Conservation (phyloP, 2,797 vertebrate species). For the Serranus cabrilla region DNA sequence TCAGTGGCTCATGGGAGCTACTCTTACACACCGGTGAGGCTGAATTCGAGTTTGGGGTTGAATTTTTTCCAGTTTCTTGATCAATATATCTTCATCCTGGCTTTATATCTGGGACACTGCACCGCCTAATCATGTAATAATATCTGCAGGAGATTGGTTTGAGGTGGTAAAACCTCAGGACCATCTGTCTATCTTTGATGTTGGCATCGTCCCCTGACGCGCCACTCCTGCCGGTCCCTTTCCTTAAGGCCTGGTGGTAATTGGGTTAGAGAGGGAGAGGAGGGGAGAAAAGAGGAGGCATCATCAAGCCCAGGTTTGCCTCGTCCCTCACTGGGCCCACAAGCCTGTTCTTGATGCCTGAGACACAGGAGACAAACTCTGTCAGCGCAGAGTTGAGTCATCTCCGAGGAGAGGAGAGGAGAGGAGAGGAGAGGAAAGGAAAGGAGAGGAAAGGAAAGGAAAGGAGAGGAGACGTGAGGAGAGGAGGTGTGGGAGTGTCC, state of each 20-base stretch:
- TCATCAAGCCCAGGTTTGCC: constrained; percentile 52
- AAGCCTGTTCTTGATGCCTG: constrained; percentile 69
- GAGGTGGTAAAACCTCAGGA: constrained; percentile 69
- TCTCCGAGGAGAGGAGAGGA: neutral
- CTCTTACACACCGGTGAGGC: constrained; percentile 1
- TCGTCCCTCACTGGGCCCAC: constrained; percentile 55
- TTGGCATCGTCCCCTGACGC: constrained; percentile 59
- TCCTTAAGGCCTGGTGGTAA: constrained; percentile 72
- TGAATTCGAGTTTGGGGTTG: constrained; percentile 31
- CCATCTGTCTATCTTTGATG: constrained; percentile 76
- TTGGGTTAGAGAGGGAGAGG: constrained; percentile 62
- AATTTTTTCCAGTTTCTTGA: constrained; percentile 36
- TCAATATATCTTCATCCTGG: constrained; percentile 52
- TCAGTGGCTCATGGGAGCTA: constrained; percentile 29
- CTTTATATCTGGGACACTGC: constrained; percentile 58
- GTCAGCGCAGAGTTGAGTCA: constrained; percentile 21
- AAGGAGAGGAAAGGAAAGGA: neutral
- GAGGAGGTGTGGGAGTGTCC: neutral
- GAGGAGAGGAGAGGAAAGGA: neutral
- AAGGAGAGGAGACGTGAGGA: neutral
- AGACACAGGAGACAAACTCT: constrained; percentile 59
- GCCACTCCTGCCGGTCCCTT: constrained; percentile 45
- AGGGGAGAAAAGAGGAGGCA: constrained; percentile 32
- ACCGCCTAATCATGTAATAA: constrained; percentile 46
- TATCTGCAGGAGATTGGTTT: constrained; percentile 63